A percentile compares a stretch with the other conserved stretches of the same genome.
These are phyloP conservation scores for Macrochelys suwanniensis DNA, from an alignment of 2,797 vertebrate genomes.

Conservation along the genomic window DNA sequence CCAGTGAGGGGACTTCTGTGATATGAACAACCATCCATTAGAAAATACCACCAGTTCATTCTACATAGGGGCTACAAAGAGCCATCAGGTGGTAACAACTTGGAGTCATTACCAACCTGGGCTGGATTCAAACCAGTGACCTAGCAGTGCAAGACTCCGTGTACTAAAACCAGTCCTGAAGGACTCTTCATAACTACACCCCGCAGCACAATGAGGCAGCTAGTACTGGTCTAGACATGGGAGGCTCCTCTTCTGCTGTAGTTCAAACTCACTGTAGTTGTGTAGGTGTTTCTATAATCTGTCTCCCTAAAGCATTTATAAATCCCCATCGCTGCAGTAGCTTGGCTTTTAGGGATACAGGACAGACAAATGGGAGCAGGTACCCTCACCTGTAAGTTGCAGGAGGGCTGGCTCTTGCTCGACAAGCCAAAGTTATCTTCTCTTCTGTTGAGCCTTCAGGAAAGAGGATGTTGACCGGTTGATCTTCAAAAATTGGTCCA, in stretches of 20 bases:
- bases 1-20: not conserved
- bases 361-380: not conserved
- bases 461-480: slow-evolving; percentile 91
- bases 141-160: too few relatives aligned
- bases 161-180: not conserved
- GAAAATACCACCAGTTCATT: not conserved
- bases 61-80: too few relatives aligned
- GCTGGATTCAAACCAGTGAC: not conserved
- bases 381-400: slow-evolving; percentile 90
- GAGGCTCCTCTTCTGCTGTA: too few relatives aligned
- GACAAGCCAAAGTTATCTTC: slow-evolving; percentile 90
- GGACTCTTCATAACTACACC: not conserved
- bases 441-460: slow-evolving; percentile 93
- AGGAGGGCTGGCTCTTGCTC: slow-evolving; percentile 92
- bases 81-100: not conserved
- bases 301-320: not conserved
- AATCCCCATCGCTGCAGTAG: not conserved
- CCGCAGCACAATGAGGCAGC: not conserved
- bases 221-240: rapidly evolving
- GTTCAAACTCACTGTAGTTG: not conserved
- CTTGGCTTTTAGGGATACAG: not conserved
- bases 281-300: too few relatives aligned
- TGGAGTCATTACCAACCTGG: not conserved
- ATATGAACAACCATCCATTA: not conserved
- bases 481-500: slow-evolving; percentile 95